Conservation (phyloP, 1,140 invertebrate genomes). For the Lepeophtheirus salmonis region DNA sequence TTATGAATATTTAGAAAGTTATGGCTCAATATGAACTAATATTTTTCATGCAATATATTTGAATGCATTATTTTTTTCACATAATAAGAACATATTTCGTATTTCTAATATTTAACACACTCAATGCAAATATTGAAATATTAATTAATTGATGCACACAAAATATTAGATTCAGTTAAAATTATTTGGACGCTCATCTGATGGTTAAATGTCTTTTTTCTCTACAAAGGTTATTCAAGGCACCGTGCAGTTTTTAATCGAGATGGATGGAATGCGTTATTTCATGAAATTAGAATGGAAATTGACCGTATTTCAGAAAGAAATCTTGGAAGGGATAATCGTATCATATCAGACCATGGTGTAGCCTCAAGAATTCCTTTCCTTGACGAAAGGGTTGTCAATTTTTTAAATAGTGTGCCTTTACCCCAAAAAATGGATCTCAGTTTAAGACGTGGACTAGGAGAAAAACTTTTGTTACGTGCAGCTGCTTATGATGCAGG, state of each 20-base stretch:
- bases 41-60: too few species aligned
- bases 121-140: too few species aligned
- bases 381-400: slow-evolving; percentile 70
- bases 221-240: slow-evolving; percentile 53
- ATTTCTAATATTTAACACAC: too few species aligned
- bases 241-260: slow-evolving; percentile 49
- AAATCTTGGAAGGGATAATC: slow-evolving; percentile 84
- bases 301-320: slow-evolving; percentile 64
- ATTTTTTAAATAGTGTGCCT: slow-evolving; percentile 38
- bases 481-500: slow-evolving; percentile 52
- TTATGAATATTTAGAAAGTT: too few species aligned
- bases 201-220: neutral
- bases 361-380: slow-evolving; percentile 57
- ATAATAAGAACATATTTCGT: too few species aligned
- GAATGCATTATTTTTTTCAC: too few species aligned
- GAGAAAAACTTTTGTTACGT: slow-evolving; percentile 81
- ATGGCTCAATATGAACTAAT: too few species aligned
- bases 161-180: too few species aligned
- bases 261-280: slow-evolving; percentile 42
- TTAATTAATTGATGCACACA: too few species aligned
- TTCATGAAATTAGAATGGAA: slow-evolving; percentile 49
- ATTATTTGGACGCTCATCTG: too few species aligned
- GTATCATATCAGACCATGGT: slow-evolving; percentile 43
- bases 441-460: slow-evolving; percentile 43
- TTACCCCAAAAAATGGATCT: neutral